phyloP scores from a whole-genome alignment of 2,113 vertebrate species.

The Grammomys dolichurus region DNA sequence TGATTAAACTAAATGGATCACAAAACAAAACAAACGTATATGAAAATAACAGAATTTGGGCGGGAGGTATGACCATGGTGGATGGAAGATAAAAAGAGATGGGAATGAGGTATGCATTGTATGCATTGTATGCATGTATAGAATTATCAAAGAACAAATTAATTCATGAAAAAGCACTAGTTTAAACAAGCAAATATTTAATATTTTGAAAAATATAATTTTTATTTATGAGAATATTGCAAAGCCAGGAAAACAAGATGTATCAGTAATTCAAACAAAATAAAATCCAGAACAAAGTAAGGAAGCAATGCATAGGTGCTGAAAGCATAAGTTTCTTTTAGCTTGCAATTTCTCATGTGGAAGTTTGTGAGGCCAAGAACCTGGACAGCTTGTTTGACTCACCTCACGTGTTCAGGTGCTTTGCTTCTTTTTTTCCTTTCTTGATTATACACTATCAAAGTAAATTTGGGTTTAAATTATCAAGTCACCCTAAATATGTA shows the following conservation, averaged over 20 bases:
- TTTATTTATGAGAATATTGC: not conserved
- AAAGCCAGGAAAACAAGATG: not conserved
- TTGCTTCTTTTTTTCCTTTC: not conserved
- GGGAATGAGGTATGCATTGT: not conserved
- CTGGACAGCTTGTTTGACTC: not conserved
- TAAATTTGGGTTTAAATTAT: not conserved
- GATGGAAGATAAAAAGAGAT: rapidly evolving
- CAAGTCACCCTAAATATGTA: not conserved
- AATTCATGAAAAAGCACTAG: not conserved
- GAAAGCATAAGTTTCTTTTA: not conserved
- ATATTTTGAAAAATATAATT: not conserved
- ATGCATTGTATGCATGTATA: not conserved
- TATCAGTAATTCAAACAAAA: not conserved
- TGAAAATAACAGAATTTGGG: not conserved
- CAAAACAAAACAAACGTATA: not conserved
- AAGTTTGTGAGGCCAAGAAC: not conserved
- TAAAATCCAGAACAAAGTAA: not conserved
- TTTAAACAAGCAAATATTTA: not conserved
- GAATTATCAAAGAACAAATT: not conserved
- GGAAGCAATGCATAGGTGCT: not conserved
- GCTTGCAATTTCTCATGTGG: not conserved
- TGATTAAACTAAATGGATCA: not conserved
- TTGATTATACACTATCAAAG: not conserved
- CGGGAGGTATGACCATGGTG: rapidly evolving
- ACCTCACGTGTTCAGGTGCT: not conserved